phyloP scores from a whole-genome alignment of 2,888 invertebrate genomes.

The Petrolisthes manimaculis region DNA sequence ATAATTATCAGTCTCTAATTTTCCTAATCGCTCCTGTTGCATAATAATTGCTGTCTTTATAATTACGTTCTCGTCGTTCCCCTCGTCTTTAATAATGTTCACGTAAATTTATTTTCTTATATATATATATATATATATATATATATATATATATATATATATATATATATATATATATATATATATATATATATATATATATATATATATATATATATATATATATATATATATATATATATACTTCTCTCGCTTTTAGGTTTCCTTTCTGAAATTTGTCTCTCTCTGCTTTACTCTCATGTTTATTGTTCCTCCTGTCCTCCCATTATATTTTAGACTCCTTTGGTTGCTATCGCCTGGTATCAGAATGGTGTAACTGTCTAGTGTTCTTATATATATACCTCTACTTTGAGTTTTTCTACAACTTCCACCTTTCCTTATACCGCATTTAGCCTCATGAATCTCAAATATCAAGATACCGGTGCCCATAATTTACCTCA shows the following conservation, averaged over 20 bases:
- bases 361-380: not conserved
- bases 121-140: not conserved
- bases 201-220: not conserved
- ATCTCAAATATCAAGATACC: too few species aligned
- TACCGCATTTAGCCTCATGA: too few species aligned
- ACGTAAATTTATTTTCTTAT: not conserved
- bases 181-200: not conserved
- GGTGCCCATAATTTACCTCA: not conserved
- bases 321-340: not conserved
- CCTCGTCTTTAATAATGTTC: not conserved
- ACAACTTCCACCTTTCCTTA: not conserved
- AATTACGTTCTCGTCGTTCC: too few species aligned
- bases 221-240: constrained; percentile 1
- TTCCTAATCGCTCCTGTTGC: too few species aligned
- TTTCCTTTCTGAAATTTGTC: not conserved
- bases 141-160: not conserved
- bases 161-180: not conserved
- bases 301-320: not conserved
- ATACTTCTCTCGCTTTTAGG: not conserved
- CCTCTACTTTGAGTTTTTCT: too few species aligned
- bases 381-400: not conserved
- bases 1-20: too few species aligned
- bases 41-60: too few species aligned
- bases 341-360: too few species aligned
- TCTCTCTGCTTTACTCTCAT: not conserved